Percentiles rank a stretch among this genome's conserved stretches.
These are phyloP conservation scores for Calephelis nemesis DNA, from an alignment of 1,140 invertebrate genomes.

Conservation along the genomic window DNA sequence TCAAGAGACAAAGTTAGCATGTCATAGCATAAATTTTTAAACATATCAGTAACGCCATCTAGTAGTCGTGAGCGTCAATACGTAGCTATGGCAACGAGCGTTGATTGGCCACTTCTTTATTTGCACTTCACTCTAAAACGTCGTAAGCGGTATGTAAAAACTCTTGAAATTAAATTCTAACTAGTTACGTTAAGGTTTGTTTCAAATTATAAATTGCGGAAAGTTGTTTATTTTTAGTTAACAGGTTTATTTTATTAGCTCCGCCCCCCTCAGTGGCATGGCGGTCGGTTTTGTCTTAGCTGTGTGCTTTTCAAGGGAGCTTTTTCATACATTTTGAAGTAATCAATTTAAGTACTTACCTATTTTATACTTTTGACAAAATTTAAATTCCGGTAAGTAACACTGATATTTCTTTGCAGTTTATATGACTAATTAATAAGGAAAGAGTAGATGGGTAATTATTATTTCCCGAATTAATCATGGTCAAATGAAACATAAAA, in stretches of 20 bases:
- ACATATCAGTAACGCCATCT: constrained; percentile 54
- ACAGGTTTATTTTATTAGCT: constrained; percentile 52
- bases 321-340: constrained; percentile 19
- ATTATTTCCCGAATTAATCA: no score
- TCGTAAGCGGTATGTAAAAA: constrained; percentile 37
- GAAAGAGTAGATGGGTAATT: no score
- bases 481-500: no score
- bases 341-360: neutral
- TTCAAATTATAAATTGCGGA: constrained; percentile 36
- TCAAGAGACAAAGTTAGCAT: neutral
- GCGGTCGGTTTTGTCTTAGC: constrained; percentile 63
- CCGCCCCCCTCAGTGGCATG: constrained; percentile 67
- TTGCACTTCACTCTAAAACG: constrained; percentile 34
- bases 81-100: constrained; percentile 62
- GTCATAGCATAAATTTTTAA: neutral
- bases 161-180: constrained; percentile 51
- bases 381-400: no score
- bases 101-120: constrained; percentile 68
- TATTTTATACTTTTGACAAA: no score
- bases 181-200: constrained; percentile 36
- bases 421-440: no score
- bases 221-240: constrained; percentile 37
- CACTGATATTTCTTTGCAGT: no score
- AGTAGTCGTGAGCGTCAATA: constrained; percentile 31
- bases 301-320: constrained; percentile 41